Evolutionary conservation across 2,888 invertebrate genomes (phyloP), one percentile per base, ranked within the genome.

Genomic region (Thereva nobilitata): DNA sequence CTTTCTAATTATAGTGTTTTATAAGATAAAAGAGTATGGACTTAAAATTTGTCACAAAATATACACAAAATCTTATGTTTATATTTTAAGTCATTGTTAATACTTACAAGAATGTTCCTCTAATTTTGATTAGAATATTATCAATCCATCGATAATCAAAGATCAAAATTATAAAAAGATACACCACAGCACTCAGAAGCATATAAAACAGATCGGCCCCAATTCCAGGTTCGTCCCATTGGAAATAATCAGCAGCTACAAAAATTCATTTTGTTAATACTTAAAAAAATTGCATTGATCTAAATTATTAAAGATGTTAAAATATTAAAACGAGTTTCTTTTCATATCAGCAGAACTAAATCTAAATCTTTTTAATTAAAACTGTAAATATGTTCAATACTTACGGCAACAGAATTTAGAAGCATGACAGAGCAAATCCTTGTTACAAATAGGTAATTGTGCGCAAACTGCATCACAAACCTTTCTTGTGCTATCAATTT

Each of bases 151-250:
- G 74, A 45, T 75, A 77, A 75, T 95, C 94, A 4, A 88, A 76
- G 2, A 87, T 66, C 68, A 91, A 81, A 6, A 93, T 80, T 0
- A 90, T 67, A 0, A 76, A 9, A 78, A 91, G 89, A 68, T 87
- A 83, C 0, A 87, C 57, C 0, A 85, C 63, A 4, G 87, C 86
- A 4, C 86, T 83, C 0, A 79, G 44, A 2, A 84, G 67, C 75
- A 91, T 84, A 73, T 86, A 86, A 0, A 86, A 65, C 3, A 91
- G 71, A 78, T 91, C 89, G 1, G 88, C 83, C 34, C 89, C 83
- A 44, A 93, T 85, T 1, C 93, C 93, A 0, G 89, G 89, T 37
- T 82, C 78, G 35, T 85, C 81, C 89, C 90, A 90, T 0, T 84
- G 82, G 72, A 89, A 87, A 75, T 85, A 87, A 0, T 87, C 80